phyloP scores from a whole-genome alignment of 2,888 invertebrate genomes.

The Mythimna albipuncta region DNA sequence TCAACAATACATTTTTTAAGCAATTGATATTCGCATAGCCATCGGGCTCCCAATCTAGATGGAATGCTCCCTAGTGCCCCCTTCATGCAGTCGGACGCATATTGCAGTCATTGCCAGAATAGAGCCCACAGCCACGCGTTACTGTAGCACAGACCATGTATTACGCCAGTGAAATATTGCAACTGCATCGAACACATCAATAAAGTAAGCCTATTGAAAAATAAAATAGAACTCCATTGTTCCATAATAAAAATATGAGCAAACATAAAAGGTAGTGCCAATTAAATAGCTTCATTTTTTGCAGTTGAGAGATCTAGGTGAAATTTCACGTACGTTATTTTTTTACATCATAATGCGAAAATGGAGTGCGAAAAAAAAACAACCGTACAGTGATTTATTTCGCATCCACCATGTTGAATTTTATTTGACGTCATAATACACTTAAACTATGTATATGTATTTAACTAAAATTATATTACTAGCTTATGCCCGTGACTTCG shows the following conservation, averaged over 20 bases:
- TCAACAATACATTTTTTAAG: constrained; percentile 70
- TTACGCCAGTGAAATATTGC: constrained; percentile 66
- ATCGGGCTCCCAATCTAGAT: constrained; percentile 70
- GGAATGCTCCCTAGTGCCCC: constrained; percentile 71
- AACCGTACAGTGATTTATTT: not conserved
- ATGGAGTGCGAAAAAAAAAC: not conserved
- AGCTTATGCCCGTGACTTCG: no score
- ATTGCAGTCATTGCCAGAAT: constrained; percentile 71
- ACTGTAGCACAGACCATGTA: constrained; percentile 50
- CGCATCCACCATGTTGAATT: not conserved
- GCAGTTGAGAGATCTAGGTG: constrained; percentile 9
- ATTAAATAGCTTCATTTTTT: constrained; percentile 34
- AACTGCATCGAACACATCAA: constrained; percentile 65
- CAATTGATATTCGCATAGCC: constrained; percentile 73
- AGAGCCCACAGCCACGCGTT: constrained; percentile 55
- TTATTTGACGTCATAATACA: not conserved
- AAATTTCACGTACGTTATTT: constrained; percentile 5
- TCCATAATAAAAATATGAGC: constrained; percentile 24
- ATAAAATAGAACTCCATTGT: constrained; percentile 47
- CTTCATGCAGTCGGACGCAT: constrained; percentile 69
- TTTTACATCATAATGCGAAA: not conserved
- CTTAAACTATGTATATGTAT: not conserved
- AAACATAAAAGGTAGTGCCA: constrained; percentile 22
- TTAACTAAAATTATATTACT: not conserved
- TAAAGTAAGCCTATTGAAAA: constrained; percentile 53